Conservation (phyloP, 2,113 vertebrate species). For the Hepsetus odoe region DNA sequence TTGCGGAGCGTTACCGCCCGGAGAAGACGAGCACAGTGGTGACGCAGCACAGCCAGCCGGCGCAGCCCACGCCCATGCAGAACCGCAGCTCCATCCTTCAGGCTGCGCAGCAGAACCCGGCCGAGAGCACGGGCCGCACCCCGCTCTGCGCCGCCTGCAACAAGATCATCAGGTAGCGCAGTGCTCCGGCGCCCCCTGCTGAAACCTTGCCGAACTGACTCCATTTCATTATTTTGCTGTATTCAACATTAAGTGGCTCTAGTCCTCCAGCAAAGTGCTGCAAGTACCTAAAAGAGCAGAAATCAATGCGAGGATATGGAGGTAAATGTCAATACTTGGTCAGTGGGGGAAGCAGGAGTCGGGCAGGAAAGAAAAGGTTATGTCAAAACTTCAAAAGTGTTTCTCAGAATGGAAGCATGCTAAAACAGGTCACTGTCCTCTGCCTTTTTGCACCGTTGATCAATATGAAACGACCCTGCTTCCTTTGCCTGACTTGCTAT, state of each 20-base stretch:
- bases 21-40: slow-evolving; percentile 94
- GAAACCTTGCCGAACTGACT: not conserved
- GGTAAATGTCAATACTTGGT: slow-evolving; percentile 42
- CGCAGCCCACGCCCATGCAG: slow-evolving; percentile 90
- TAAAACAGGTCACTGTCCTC: slow-evolving; percentile 20
- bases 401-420: not conserved
- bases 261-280: not conserved
- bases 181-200: not conserved
- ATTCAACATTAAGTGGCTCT: not conserved
- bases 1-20: slow-evolving; percentile 90
- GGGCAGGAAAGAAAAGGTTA: slow-evolving; percentile 28
- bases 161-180: slow-evolving; percentile 91
- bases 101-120: slow-evolving; percentile 83
- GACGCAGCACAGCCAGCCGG: slow-evolving; percentile 92
- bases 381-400: slow-evolving; percentile 32
- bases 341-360: not conserved
- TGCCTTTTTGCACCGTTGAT: slow-evolving; percentile 25
- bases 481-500: slow-evolving; percentile 34
- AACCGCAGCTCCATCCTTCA: slow-evolving; percentile 96
- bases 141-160: slow-evolving; percentile 92
- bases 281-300: not conserved
- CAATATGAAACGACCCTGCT: slow-evolving; percentile 15
- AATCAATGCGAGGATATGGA: slow-evolving; percentile 9
- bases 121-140: slow-evolving; percentile 79
- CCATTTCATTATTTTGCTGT: not conserved